Evolutionary conservation across 1,140 invertebrate genomes (phyloP).

Genomic region (Hylaeus volcanicus): DNA sequence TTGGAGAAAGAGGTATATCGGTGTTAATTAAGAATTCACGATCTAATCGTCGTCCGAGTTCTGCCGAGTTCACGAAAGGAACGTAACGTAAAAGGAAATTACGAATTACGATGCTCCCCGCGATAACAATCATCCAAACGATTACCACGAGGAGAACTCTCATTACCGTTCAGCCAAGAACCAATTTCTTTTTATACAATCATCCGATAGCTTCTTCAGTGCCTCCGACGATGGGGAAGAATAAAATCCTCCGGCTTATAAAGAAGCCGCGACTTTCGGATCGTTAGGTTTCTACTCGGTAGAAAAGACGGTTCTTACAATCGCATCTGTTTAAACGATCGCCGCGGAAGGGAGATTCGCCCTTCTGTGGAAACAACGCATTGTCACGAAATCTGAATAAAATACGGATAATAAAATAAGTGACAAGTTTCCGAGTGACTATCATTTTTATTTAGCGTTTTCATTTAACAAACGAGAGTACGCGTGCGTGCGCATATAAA

Average conservation of each 20-base stretch:
- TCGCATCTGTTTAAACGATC: slow-evolving; percentile 10
- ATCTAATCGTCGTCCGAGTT: neutral
- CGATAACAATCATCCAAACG: slow-evolving; percentile 41
- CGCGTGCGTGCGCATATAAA: too few relatives aligned
- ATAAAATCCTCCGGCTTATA: slow-evolving; percentile 37
- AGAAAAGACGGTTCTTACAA: neutral
- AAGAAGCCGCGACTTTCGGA: slow-evolving; percentile 38
- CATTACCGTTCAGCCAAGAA: slow-evolving; percentile 37
- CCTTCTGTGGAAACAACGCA: neutral
- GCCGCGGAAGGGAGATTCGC: neutral
- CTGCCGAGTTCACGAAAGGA: too few relatives aligned
- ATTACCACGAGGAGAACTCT: slow-evolving; percentile 22
- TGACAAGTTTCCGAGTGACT: too few relatives aligned
- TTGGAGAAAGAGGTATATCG: neutral
- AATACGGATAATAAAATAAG: neutral
- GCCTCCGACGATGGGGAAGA: neutral
- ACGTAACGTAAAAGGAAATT: slow-evolving; percentile 17
- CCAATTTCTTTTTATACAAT: slow-evolving; percentile 51
- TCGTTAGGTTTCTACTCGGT: slow-evolving; percentile 28
- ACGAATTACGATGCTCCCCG: slow-evolving; percentile 29
- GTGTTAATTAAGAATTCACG: neutral
- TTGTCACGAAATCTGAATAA: neutral
- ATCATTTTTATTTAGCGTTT: too few relatives aligned
- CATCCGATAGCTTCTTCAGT: slow-evolving; percentile 33
- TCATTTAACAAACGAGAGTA: too few relatives aligned